phyloP scores from a whole-genome alignment of 2,888 invertebrate species.

The Tetrapedia diversipes region DNA sequence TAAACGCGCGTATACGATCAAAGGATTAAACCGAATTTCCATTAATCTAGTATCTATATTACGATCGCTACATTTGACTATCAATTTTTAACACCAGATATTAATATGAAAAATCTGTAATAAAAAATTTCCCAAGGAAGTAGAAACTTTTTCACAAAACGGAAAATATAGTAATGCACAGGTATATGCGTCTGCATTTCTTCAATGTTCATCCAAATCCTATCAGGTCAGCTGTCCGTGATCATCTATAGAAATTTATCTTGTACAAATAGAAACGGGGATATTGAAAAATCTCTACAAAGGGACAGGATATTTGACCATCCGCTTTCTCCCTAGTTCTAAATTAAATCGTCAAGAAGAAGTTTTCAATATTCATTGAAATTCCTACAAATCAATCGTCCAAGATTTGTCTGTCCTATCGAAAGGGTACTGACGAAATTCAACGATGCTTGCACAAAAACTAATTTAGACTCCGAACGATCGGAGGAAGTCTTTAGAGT shows the following conservation, averaged over 20 bases:
- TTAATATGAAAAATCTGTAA: no score
- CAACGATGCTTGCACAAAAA: background rate
- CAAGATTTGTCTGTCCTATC: background rate
- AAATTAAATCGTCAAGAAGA: background rate
- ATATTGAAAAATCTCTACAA: constrained; percentile 2
- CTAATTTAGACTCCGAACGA: constrained; percentile 12
- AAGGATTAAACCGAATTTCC: background rate
- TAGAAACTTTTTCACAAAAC: no score
- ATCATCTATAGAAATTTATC: background rate
- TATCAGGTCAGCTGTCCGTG: background rate
- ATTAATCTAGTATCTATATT: background rate
- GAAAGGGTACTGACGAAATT: constrained; percentile 7
- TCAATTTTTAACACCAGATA: no score
- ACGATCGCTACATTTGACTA: background rate
- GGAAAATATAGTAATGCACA: background rate
- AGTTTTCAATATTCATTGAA: background rate
- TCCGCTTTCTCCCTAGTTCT: background rate
- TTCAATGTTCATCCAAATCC: constrained; percentile 4
- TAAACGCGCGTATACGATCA: background rate
- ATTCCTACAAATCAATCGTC: background rate
- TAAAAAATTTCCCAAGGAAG: no score
- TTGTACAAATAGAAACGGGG: background rate
- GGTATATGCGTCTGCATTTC: background rate
- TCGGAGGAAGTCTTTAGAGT: background rate
- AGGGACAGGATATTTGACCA: background rate